Base-by-base conservation (phyloP, 2,797 vertebrate species). In the Aselliscus stoliczkanus region DNA sequence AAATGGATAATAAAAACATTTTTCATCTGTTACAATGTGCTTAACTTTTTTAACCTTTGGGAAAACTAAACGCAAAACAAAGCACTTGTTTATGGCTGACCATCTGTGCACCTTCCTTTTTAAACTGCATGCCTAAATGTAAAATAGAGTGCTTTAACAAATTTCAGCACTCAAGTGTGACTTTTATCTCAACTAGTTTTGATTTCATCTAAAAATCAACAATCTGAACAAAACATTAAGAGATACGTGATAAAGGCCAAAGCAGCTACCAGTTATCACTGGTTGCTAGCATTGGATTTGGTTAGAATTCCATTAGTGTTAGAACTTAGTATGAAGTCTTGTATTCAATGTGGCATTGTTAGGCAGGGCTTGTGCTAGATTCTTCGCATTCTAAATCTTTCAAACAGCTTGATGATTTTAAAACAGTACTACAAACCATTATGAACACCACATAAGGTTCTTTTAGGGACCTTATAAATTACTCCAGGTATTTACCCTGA, bases 1-100 rank as follows among this genome's bases (percentile, higher is more conserved):
- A 97, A 70, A 82, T 93, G 95, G 62, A 84, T 93, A 95, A 75
- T 97, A 97, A 98, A 98, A 95, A 92, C 87, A 83, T 97, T 97
- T 96, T 95, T 98, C 90, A 96, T 97, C 60, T 95, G 72, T 94
- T 97, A 97, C 54, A 95, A 96, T 95, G 97, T 98, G 97, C 97
- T 98, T 98, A 98, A 97, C 77, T 98, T 98, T 87, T 88, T 95
- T 88, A 83, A 88, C 88, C 93, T 94, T 73, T 92, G 95, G 97
- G 92, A 97, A 97, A 98, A 98, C 86, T 96, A 96, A 97, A 62
- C 92, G 88, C 77, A 88, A 96, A 97, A 93, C 94, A 62, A 79
- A 92, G 2, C 23, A 77, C 93, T 97, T 97, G 87, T 98, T 93
- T 96, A 62, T 95, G 95, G 93, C 70, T 93, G 77, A 97, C 15